Percentiles rank a stretch among this genome's conserved stretches.
Conservation (phyloP, 2,113 vertebrate genomes). For the Microcebus tavaratra region DNA sequence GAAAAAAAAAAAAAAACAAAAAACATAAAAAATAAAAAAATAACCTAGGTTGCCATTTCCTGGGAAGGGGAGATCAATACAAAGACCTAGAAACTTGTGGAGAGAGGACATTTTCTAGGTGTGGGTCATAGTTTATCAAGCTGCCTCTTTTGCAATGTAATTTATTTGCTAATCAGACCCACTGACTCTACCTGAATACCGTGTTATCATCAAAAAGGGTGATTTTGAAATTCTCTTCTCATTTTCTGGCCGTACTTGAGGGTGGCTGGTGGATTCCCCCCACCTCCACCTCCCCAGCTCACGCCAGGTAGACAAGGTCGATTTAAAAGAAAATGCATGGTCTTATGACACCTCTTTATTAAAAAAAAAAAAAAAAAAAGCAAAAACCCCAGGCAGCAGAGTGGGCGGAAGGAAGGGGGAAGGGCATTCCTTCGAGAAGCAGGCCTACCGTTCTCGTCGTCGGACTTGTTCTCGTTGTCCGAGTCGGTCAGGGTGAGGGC, state of each 20-base stretch:
- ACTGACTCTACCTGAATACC: slow-evolving; percentile 15
- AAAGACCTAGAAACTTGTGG: slow-evolving; percentile 61
- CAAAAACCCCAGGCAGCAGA: accelerated
- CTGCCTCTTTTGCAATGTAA: slow-evolving; percentile 49
- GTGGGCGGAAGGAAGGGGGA: background rate
- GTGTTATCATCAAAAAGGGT: background rate
- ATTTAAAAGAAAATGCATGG: slow-evolving; percentile 48
- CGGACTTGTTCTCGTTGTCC: slow-evolving; percentile 95
- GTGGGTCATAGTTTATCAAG: slow-evolving; percentile 68
- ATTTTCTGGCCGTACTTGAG: background rate
- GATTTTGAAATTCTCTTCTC: slow-evolving; percentile 54
- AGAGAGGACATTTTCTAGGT: slow-evolving; percentile 56
- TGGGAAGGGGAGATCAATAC: slow-evolving; percentile 68
- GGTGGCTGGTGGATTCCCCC: background rate
- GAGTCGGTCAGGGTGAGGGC: slow-evolving; percentile 96
- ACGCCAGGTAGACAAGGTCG: slow-evolving; percentile 3
- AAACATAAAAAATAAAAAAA: background rate
- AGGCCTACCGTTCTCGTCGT: slow-evolving; percentile 93
- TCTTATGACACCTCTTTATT: background rate
- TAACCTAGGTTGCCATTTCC: background rate
- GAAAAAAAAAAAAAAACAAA: background rate
- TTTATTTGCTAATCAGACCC: slow-evolving; percentile 71
- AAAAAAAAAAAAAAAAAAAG: background rate
- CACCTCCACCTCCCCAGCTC: too few species aligned
- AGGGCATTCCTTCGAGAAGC: slow-evolving; percentile 40